A percentile compares a stretch with the other conserved stretches of the same genome.
Evolutionary conservation across 1,140 invertebrate species (phyloP).

Genomic region (Adoxophyes honmai): DNA sequence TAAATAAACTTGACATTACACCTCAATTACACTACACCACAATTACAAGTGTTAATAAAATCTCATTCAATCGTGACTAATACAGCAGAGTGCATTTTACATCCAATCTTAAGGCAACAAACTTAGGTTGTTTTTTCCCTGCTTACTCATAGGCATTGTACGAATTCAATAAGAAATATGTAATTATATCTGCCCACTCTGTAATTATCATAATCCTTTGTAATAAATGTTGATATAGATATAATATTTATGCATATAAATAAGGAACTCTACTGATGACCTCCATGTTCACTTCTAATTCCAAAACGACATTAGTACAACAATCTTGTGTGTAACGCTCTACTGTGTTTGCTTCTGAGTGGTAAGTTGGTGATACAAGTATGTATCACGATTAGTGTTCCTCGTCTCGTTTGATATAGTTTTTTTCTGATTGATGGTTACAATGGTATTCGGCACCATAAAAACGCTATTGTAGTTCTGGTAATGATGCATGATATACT

Average conservation of each 20-base stretch:
- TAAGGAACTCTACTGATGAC: too few species aligned
- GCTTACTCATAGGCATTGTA: neutral
- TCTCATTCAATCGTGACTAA: neutral
- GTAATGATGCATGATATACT: slow-evolving; percentile 6
- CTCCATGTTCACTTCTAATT: too few species aligned
- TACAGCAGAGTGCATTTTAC: neutral
- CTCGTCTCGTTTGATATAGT: neutral
- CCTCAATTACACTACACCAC: neutral
- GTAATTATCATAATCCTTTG: slow-evolving; percentile 9
- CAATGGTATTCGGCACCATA: neutral
- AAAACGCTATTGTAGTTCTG: slow-evolving; percentile 1
- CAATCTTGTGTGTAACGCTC: too few species aligned
- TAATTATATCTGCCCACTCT: neutral
- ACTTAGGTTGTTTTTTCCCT: neutral
- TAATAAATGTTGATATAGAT: neutral
- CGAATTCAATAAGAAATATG: neutral
- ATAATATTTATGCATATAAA: too few species aligned
- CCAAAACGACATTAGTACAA: too few species aligned
- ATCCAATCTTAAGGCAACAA: too few species aligned
- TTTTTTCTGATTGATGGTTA: neutral
- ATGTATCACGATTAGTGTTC: too few species aligned
- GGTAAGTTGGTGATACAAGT: too few species aligned
- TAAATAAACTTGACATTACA: slow-evolving; percentile 14
- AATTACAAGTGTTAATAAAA: slow-evolving; percentile 3
- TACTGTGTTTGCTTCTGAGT: too few species aligned